A percentile compares a stretch with the other conserved stretches of the same genome.
Conservation (phyloP, 2,797 vertebrate species). For the Aeoliscus strigatus region DNA sequence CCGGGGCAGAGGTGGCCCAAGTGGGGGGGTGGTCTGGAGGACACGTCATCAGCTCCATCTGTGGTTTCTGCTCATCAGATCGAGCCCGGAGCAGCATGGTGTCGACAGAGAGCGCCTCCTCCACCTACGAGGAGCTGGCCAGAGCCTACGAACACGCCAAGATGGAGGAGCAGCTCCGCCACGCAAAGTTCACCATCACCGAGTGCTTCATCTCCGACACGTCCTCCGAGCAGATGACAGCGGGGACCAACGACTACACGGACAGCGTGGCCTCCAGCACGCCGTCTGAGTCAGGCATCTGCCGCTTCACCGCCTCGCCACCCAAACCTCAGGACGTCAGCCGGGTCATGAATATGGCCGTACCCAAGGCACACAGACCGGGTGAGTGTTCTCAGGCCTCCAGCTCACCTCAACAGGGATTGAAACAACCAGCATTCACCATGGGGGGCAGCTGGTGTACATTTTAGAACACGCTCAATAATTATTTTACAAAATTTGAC, state of each 20-base stretch:
- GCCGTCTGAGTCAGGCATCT: slow-evolving; percentile 97
- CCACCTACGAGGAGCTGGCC: slow-evolving; percentile 96
- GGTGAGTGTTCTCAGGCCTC: slow-evolving; percentile 86
- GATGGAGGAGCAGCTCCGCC: slow-evolving; percentile 98
- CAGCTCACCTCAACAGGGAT: background rate
- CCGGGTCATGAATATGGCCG: slow-evolving; percentile 94
- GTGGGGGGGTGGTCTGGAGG: too few relatives aligned
- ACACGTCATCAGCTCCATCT: too few relatives aligned
- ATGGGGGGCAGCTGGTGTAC: too few relatives aligned
- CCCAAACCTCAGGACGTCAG: slow-evolving; percentile 98
- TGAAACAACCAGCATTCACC: background rate
- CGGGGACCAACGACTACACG: slow-evolving; percentile 98
- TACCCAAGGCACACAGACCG: slow-evolving; percentile 96
- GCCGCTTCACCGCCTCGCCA: slow-evolving; percentile 95
- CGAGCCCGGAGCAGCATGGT: slow-evolving; percentile 99
- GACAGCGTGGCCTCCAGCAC: slow-evolving; percentile 99
- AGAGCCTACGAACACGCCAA: slow-evolving; percentile 97
- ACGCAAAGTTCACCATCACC: slow-evolving; percentile 99
- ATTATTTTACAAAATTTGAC: too few relatives aligned
- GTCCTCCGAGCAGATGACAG: slow-evolving; percentile 96
- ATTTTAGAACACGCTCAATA: too few relatives aligned
- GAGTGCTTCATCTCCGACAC: slow-evolving; percentile 99
- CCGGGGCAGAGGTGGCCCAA: background rate
- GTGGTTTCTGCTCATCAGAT: slow-evolving; percentile 67
- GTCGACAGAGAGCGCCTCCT: slow-evolving; percentile 98